A percentile compares a stretch with the other conserved stretches of the same genome.
These are phyloP conservation scores for Mesochorus sp. DNA, from an alignment of 2,888 invertebrate species.

Conservation along the genomic window DNA sequence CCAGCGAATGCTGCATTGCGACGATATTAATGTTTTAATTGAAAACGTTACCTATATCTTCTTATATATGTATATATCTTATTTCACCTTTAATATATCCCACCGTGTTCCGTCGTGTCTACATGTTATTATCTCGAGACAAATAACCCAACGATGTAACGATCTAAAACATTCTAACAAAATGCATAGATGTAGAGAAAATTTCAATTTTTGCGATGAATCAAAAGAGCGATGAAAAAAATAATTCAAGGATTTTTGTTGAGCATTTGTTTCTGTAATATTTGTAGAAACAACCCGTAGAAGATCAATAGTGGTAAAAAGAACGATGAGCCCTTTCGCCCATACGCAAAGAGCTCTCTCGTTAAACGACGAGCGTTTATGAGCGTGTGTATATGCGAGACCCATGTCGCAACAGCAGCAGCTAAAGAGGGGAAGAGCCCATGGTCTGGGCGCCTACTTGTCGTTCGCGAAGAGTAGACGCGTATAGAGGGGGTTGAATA, in stretches of 20 bases:
- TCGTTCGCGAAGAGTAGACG: constrained; percentile 32
- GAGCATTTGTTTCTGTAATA: neutral
- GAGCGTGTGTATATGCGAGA: constrained; percentile 42
- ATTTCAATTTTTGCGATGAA: neutral
- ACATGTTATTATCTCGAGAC: constrained; percentile 15
- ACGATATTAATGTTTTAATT: constrained; percentile 75
- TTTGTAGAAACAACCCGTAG: neutral
- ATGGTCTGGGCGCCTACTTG: constrained; percentile 43
- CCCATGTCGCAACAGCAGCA: constrained; percentile 51
- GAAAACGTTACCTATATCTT: constrained; percentile 66
- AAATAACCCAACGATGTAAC: neutral
- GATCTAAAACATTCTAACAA: neutral
- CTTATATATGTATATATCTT: constrained; percentile 22
- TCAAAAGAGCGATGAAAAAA: neutral
- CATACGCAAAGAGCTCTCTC: constrained; percentile 4
- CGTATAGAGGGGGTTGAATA: constrained; percentile 44
- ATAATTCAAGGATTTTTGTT: neutral
- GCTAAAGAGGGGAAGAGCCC: constrained; percentile 42
- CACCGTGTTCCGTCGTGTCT: neutral
- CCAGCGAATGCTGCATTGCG: constrained; percentile 72
- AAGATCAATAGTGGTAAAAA: constrained; percentile 5
- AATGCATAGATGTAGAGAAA: neutral
- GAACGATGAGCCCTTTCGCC: constrained; percentile 13
- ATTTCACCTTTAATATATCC: constrained; percentile 8
- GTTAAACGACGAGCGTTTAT: constrained; percentile 49